Evolutionary conservation across 2,888 invertebrate species (phyloP), one percentile per base, ranked within the genome.

Genomic region (Falcaria lacertinaria): DNA sequence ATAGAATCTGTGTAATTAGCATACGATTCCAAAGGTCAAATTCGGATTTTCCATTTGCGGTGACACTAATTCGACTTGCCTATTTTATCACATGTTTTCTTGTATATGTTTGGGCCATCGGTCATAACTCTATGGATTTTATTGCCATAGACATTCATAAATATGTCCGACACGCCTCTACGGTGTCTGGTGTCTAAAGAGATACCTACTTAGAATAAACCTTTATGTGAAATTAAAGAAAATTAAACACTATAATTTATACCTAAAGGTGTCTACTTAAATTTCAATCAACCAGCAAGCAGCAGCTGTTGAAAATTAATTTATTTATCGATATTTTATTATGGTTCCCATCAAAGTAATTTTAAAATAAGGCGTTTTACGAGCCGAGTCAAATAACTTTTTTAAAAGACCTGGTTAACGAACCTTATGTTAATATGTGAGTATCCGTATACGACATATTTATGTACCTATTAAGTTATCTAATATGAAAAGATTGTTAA

Each of bases 61-160:
- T 48, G 74, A 79, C 77, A 74, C 70, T 74, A 75, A 82, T 79
- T 74, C 74, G 72, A 69, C 64, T 39, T 50, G 49, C 71, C 70
- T 80, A 75, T 61, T 85, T 87, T 85, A 88, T 77, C 73, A 74
- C 62, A 68, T 71, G 66, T 74, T 63, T 79, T 73, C 72, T 73
- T 48, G 63, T n/a, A 5, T 70, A 59, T 70, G 62, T 76, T 68
- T 65, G 54, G 8, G 57, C 58, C 51, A 51, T 61, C 47, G 69
- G 50, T 64, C 57, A 77, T 85, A 81, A 80, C 60, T 84, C 61
- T 57, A 57, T 64, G 57, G 49, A 71, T 51, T 86, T 87, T 88
- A 88, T 83, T 70, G 66, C 54, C 60, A 54, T 56, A 54, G 57
- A 61, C 47, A 47, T 57, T 68, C 77, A 79, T 83, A 86, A 87